Evolutionary conservation across 2,113 vertebrate genomes (phyloP).

Genomic region (Lepus europaeus): DNA sequence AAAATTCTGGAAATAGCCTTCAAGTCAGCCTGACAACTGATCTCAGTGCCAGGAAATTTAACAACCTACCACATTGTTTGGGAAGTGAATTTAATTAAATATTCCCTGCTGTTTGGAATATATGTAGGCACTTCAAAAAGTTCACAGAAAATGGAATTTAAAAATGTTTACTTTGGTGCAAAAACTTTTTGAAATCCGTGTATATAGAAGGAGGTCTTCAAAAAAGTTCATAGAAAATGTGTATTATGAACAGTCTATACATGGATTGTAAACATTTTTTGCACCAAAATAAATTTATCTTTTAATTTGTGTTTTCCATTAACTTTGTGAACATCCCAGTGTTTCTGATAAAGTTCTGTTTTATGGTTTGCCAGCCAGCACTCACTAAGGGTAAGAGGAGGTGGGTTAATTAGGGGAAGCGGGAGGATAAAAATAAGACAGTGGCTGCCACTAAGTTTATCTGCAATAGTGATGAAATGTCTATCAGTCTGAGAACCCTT

Average conservation of each 20-base stretch:
- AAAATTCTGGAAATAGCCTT: not conserved
- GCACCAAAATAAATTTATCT: too few relatives aligned
- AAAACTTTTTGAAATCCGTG: too few relatives aligned
- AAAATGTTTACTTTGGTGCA: too few relatives aligned
- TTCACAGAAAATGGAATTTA: too few relatives aligned
- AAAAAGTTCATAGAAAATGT: too few relatives aligned
- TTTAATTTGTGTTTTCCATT: too few relatives aligned
- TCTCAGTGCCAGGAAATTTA: conserved; percentile 21
- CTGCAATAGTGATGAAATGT: not conserved
- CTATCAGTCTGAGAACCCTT: not conserved
- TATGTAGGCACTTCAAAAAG: too few relatives aligned
- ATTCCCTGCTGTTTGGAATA: too few relatives aligned
- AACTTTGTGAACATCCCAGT: too few relatives aligned
- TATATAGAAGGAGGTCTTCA: too few relatives aligned
- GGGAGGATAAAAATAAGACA: not conserved
- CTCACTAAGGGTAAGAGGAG: not conserved
- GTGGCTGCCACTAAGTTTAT: not conserved
- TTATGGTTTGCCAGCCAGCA: not conserved
- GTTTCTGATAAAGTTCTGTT: not conserved
- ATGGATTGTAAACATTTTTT: too few relatives aligned
- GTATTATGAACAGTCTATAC: too few relatives aligned
- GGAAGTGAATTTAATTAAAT: not conserved
- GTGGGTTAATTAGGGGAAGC: not conserved
- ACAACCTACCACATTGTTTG: not conserved
- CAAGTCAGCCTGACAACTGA: not conserved